Base-by-base conservation (phyloP, 2,888 invertebrate genomes). In the Cephonodes hylas region DNA sequence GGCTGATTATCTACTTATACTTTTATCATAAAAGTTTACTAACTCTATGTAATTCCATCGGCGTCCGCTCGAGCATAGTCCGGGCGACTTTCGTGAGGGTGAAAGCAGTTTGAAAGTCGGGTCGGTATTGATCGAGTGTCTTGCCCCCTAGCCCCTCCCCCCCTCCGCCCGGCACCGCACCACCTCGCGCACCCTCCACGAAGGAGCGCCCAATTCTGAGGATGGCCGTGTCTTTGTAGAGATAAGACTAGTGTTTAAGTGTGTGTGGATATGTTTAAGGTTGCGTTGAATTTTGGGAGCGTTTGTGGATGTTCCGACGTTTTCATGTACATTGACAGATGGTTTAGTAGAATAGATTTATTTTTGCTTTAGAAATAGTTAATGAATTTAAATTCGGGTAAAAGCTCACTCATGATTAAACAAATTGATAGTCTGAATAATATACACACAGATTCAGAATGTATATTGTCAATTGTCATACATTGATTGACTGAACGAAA, bases 81-180 rank as follows among this genome's bases (percentile, higher is more conserved):
- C 89, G 90, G 84, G 85, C 90, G 89, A 91, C 91, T 92, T 92
- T 92, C 91, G 88, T 89, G 89, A 91, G 91, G 92, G 91, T 88
- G 91, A 92, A 92, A 92, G 90, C 92, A 91, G 91, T 92, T 92
- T 91, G 92, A 92, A 92, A 92, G 92, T 92, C 91, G 91, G 89
- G 89, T 86, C 87, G 85, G 91, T 92, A 92, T 92, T 91, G 92
- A 92, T 92, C 92, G 90, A 90, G 90, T 91, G 90, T 90, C 91
- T 91, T 91, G 78, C 86, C 82, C 75, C 80, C 80, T 77, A 73
- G 70, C 76, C 74, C 72, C 70, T 74, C 72, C 70, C 72, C 67
- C 69, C 71, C 71, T 74, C 73, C 75, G n/a, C 77, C 73, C 68
- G 74, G 74, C 73, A 69, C 63, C 75, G 68, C 68, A 64, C 75